Evolutionary conservation across 2,888 invertebrate genomes (phyloP), one percentile per base, ranked within the genome.

Genomic region (Chromoteleia sp.): DNA sequence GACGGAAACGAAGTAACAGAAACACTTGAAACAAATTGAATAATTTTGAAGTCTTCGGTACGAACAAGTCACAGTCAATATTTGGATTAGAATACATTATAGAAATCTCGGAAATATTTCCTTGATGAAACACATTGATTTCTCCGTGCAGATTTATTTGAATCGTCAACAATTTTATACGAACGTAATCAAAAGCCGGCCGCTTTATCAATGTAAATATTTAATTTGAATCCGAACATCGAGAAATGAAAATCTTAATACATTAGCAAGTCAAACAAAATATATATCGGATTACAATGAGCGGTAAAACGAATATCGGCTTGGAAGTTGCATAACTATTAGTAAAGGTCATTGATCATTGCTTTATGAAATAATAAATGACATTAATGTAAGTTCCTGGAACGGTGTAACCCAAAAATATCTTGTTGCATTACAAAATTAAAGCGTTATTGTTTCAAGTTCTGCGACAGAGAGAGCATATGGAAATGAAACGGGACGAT

Each of bases 381-480:
- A 68, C 39, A 19, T 59, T 78, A 82, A 82, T 82, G 68, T 73
- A 2, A 41, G n/a, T 82, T 82, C 82, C 29, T 10, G 12, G 82
- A 82, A 82, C 50, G 45, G 50, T 29, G 39, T 10, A 36, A 45
- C 50, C 54, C 29, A 43, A 81, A 73, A 59, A 73, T 73, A 68
- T 68, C 75, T 67, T 52, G 70, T 75, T 82, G 78, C 78, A 79
- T 71, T 82, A 59, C 29, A 70, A 70, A 78, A 82, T 75, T 75
- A 71, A 63, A 61, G 58, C 70, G 39, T 59, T 67, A 67, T 82
- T 75, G 77, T 78, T 82, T 78, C 50, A 52, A 43, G 43, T n/a
- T 33, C 6, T 5, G 5, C 63, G 17, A 54, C 14, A 65, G 36
- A 21, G 65, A 39, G 65, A 10, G 56, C 63, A 63, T 70, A 50